Base-by-base conservation (phyloP, 2,888 invertebrate species). In the Cyclophora punctaria region DNA sequence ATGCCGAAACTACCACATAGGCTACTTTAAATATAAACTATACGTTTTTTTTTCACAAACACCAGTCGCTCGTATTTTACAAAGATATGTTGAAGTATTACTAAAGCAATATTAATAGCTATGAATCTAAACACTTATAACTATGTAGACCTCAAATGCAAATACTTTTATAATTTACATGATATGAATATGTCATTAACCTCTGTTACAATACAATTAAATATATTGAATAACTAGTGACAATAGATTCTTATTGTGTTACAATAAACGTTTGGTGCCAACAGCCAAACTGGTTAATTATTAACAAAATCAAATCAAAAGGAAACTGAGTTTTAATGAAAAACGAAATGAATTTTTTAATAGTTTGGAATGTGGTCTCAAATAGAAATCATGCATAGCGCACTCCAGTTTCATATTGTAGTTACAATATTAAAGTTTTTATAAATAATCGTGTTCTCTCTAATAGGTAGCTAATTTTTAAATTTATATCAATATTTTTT, bases 131-230 rank as follows among this genome's bases (percentile, higher is more conserved):
- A 79, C 75, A 80, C 86, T 85, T 87, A 86, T 68, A 82, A 72
- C 85, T 87, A 87, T 79, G 75, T 83, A 87, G 87, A 87, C 86
- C 87, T 88, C 87, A 88, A 88, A 87, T 88, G 88, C 88, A 87
- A 86, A 86, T 86, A 88, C 85, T 87, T 85, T 80, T 80, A 48
- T 77, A 85, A 83, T 87, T 85, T 87, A 88, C 87, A 86, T 87
- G 88, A 88, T 88, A 88, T 88, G 88, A 87, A 86, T 86, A 85
- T 83, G 85, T 85, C 83, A 82, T 83, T 85, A 80, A 84, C 83
- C 79, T 84, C 83, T 81, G 83, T 83, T 81, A 81, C 75, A 75
- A 73, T 83, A 81, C 75, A 75, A 73, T 83, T 81, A 76, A 74
- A 76, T 73, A 70, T 75, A 75, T 73, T 73, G 73, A 76, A 77